Evolutionary conservation across 2,113 vertebrate genomes (phyloP), one percentile per base, ranked within the genome.

Genomic region (Neopipo cinnamomea): DNA sequence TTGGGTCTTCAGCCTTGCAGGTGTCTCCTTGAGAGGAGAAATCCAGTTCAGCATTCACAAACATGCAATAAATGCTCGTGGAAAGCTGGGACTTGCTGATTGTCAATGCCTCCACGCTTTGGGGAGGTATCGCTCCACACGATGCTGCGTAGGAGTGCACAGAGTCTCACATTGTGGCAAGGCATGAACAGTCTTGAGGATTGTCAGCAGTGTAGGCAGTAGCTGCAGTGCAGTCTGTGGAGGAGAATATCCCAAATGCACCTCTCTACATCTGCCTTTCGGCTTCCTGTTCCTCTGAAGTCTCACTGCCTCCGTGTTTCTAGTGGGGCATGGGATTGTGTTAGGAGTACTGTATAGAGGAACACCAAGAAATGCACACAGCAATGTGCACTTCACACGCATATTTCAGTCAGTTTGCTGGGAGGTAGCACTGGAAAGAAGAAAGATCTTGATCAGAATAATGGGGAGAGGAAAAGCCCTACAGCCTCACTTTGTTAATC

Each of bases 201-300:
- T 62, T n/a, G 3, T 20, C 73, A 78, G 72, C 73, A 72, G 1
- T 1, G 30, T 14, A 47, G 78, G 67, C 47, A 50, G 71, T 16
- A 93, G 78, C 85, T 93, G 90, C 74, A 85, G 10, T 83, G 89
- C 85, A 47, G 53, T 42, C 55, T 88, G 55, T 50, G 75, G n/a
- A 83, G 77, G n/a, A 63, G 53, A 91, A 23, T 72, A 46, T 77
- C 80, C 73, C 61, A 47, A 28, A 59, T 5, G 37, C 21, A 31
- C 16, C 39, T 73, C 55, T 78, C 31, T 49, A 47, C 35, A n/a
- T 37, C 78, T 84, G 46, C 56, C 68, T 88, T 20, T 76, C 85
- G 47, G 58, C 37, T 81, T 77, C 25, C 2, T 65, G 13, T 8
- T 46, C 77, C 83, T 71, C 74, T 80, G 85, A 71, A 80, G 63